Evolutionary conservation across 53 echinoderm and acorn worm species (phyloP).

Genomic region (Henricia sp.): DNA sequence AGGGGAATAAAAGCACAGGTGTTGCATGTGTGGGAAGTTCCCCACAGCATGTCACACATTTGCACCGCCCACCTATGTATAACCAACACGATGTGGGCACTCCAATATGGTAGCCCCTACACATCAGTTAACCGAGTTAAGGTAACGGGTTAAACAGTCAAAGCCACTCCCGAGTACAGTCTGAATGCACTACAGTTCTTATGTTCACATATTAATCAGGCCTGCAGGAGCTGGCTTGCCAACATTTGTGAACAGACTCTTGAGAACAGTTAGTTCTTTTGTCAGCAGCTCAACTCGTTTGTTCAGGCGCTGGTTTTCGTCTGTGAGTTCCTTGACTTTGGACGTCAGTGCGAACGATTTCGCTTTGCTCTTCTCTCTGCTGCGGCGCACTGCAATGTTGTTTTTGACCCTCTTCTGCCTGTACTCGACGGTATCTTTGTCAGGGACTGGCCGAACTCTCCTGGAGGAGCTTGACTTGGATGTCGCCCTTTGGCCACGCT

Average conservation of each 20-base stretch:
- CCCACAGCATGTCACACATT: not conserved
- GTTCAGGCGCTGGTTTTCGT: slow-evolving; percentile 81
- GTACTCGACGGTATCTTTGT: slow-evolving; percentile 76
- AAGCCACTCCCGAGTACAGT: not conserved
- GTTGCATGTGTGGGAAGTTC: not conserved
- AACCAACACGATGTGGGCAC: slow-evolving; percentile 28
- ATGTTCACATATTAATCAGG: slow-evolving; percentile 48
- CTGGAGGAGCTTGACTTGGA: slow-evolving; percentile 8
- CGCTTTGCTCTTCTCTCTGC: slow-evolving; percentile 86
- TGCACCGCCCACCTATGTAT: not conserved
- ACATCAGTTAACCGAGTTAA: not conserved
- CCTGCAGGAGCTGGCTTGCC: slow-evolving; percentile 58
- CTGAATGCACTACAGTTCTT: not conserved
- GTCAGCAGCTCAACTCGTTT: slow-evolving; percentile 88
- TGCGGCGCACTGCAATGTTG: slow-evolving; percentile 92
- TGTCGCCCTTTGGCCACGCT: slow-evolving; percentile 29
- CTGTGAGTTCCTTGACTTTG: slow-evolving; percentile 76
- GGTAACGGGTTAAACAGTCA: no score
- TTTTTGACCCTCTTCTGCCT: slow-evolving; percentile 75
- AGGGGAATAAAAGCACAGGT: no score
- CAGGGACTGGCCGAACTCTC: slow-evolving; percentile 33
- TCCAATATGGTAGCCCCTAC: not conserved
- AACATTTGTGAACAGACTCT: slow-evolving; percentile 89
- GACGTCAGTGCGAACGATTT: slow-evolving; percentile 76
- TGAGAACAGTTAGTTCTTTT: slow-evolving; percentile 94